Evolutionary conservation across 1,140 invertebrate genomes (phyloP), one percentile per base, ranked within the genome.

Genomic region (Hirudo medicinalis): DNA sequence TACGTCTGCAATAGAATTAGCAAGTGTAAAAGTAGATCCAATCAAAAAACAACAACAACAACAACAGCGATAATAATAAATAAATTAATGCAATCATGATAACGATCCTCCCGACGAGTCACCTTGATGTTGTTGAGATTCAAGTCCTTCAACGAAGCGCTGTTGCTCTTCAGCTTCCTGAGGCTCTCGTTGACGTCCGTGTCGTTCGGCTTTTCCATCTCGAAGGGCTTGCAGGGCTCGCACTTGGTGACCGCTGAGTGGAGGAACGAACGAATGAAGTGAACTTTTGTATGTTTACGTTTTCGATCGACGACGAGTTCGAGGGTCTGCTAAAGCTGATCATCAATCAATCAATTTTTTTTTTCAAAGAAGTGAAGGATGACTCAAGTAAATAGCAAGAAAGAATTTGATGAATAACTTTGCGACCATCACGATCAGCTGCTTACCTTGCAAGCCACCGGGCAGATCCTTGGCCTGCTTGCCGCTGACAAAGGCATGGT

Each of bases 111-210:
- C n/a, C n/a, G n/a, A 22, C 22, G 8, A 63, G 9, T 63, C 67
- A 81, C 81, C 78, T 81, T 81, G 43, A 82, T 81, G 73, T 81
- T 81, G 72, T 82, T 81, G 17, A 81, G 76, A 72, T 81, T 82
- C 17, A 82, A 75, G 67, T 79, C 75, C 71, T 76, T 81, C 3
- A 82, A 75, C 69, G 88, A 87, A 74, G 88, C 84, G 84, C 97
- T 93, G 81, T 99, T 91, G 72, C 90, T 88, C 78, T 90, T 78
- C 53, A 96, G 88, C 83, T 89, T 87, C 82, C 90, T 88, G 77
- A 97, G 89, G 74, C 90, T 91, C 75, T 91, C 88, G 72, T 96
- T 92, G 49, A 92, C 87, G 81, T 97, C 91, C 75, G 94, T 96
- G 78, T 87, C 86, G 81, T 98, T 98, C 71, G 93, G 92, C 73